phyloP scores from a whole-genome alignment of 2,888 invertebrate species.

The Clusia tigrina region DNA sequence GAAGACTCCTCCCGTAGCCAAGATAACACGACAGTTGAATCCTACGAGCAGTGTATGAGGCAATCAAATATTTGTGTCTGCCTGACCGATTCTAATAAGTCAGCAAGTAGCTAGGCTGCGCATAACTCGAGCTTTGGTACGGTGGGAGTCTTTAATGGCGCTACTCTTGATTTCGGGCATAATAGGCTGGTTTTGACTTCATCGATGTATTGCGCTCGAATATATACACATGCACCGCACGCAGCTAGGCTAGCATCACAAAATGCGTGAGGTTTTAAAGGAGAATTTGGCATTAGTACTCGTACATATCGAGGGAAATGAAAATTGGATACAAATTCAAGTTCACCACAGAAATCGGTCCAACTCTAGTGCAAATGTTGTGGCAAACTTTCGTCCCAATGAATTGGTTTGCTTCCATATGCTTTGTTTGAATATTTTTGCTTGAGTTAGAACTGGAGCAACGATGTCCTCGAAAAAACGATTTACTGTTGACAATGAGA shows the following conservation, averaged over 20 bases:
- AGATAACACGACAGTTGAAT: conserved; percentile 26
- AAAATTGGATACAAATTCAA: conserved; percentile 18
- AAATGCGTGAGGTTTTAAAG: conserved; percentile 28
- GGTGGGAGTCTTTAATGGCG: conserved; percentile 26
- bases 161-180: conserved; percentile 18
- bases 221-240: conserved; percentile 24
- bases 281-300: conserved; percentile 1
- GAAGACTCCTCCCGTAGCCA: conserved; percentile 20
- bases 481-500: conserved; percentile 27
- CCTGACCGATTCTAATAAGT: conserved; percentile 13
- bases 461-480: conserved; percentile 72
- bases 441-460: conserved; percentile 28
- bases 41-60: conserved; percentile 23
- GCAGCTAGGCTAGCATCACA: conserved; percentile 28
- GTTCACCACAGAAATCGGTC: conserved; percentile 8
- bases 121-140: conserved; percentile 25
- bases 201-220: neutral
- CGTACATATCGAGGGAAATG: conserved; percentile 24
- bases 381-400: neutral
- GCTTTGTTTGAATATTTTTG: conserved; percentile 35
- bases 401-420: conserved; percentile 32
- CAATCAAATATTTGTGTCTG: neutral
- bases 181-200: conserved; percentile 1
- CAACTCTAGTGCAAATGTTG: conserved; percentile 2
- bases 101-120: conserved; percentile 19